Percentiles rank a stretch among this genome's conserved stretches.
Conservation (phyloP, 1,140 invertebrate species). For the Thereuonema tuberculata region DNA sequence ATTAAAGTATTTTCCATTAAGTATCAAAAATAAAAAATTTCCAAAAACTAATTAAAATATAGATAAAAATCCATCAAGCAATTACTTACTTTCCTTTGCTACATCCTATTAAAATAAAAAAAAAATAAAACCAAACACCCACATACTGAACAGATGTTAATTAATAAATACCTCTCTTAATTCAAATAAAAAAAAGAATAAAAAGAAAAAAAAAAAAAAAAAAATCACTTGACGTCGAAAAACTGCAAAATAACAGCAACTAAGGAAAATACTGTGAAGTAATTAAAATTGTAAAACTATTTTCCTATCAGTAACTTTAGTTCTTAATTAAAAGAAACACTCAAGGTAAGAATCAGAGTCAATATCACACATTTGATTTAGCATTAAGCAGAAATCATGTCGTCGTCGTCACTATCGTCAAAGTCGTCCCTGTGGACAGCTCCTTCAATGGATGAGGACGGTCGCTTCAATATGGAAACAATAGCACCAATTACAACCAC, state of each 20-base stretch:
- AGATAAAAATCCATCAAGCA: too few species aligned
- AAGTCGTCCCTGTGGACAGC: constrained; percentile 30
- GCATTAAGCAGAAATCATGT: constrained; percentile 17
- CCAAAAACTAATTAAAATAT: too few species aligned
- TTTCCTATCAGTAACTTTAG: background rate
- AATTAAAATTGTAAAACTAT: background rate
- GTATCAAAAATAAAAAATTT: too few species aligned
- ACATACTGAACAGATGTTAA: too few species aligned
- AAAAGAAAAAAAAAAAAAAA: too few species aligned
- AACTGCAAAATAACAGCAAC: background rate
- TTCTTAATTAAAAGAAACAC: background rate
- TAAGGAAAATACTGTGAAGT: background rate
- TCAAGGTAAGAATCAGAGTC: background rate
- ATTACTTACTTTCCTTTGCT: too few species aligned
- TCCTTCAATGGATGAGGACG: constrained; percentile 26
- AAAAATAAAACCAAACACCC: too few species aligned
- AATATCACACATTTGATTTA: constrained; percentile 21
- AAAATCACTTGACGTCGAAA: background rate
- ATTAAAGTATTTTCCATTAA: too few species aligned
- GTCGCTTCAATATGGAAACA: constrained; percentile 24
- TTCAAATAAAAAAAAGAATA: too few species aligned
- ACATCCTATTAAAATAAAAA: too few species aligned
- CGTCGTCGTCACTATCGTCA: constrained; percentile 33
- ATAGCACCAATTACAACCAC: constrained; percentile 27
- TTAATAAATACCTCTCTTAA: too few species aligned